Percentiles rank a stretch among this genome's conserved stretches.
These are phyloP conservation scores for Pollenia amentaria DNA, from an alignment of 2,888 invertebrate species.

Conservation along the genomic window DNA sequence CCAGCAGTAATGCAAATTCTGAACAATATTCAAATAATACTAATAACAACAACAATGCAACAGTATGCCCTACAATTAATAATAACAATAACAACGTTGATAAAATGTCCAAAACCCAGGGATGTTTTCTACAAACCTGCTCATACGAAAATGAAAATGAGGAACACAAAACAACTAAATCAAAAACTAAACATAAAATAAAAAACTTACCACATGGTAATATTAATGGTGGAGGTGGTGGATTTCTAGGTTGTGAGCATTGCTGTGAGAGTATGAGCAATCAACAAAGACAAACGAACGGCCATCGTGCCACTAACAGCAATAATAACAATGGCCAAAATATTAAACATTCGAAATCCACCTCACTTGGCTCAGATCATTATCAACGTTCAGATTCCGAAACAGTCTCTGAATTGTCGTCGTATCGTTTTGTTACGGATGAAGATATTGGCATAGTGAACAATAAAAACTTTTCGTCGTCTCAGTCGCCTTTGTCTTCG, in stretches of 20 bases:
- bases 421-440: slow-evolving; percentile 82
- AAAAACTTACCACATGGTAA: slow-evolving; percentile 66
- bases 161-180: slow-evolving; percentile 42
- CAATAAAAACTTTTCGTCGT: slow-evolving; percentile 72
- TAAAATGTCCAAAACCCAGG: slow-evolving; percentile 51
- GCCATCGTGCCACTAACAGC: slow-evolving; percentile 5
- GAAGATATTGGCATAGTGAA: slow-evolving; percentile 78
- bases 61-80: slow-evolving; percentile 46
- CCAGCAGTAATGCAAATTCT: slow-evolving; percentile 30
- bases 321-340: slow-evolving; percentile 49
- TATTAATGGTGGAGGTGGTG: slow-evolving; percentile 61
- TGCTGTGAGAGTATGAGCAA: slow-evolving; percentile 78
- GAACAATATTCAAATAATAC: slow-evolving; percentile 30
- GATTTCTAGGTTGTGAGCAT: slow-evolving; percentile 79
- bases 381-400: slow-evolving; percentile 78
- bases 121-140: slow-evolving; percentile 63
- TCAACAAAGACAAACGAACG: slow-evolving; percentile 38
- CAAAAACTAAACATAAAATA: slow-evolving; percentile 46
- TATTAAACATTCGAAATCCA: slow-evolving; percentile 40
- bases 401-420: slow-evolving; percentile 83
- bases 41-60: slow-evolving; percentile 65
- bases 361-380: slow-evolving; percentile 76
- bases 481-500: slow-evolving; percentile 71
- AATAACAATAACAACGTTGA: slow-evolving; percentile 31
- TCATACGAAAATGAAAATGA: slow-evolving; percentile 64